Evolutionary conservation across 2,888 invertebrate species (phyloP).

Genomic region (Polyommatus icarus): DNA sequence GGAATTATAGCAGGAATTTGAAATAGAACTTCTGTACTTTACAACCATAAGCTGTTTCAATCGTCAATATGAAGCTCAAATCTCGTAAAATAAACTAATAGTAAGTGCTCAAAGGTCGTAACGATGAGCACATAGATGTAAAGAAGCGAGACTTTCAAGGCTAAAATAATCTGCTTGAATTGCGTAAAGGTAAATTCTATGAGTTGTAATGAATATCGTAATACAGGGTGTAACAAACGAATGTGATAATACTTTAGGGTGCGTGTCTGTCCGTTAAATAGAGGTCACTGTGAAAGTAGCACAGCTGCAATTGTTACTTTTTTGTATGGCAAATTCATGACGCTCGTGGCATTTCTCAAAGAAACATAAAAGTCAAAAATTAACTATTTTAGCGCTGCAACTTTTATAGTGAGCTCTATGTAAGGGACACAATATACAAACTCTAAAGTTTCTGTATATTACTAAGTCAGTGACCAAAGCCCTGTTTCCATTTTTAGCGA

Average conservation of each 20-base stretch:
- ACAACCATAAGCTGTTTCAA: background rate
- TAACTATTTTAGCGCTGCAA: too few species aligned
- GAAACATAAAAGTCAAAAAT: too few species aligned
- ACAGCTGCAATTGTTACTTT: too few species aligned
- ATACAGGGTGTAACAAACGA: background rate
- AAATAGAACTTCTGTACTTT: background rate
- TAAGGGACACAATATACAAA: too few species aligned
- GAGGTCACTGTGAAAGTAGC: too few species aligned
- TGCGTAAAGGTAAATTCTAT: background rate
- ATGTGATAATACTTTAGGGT: too few species aligned
- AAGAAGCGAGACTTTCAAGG: slow-evolving; percentile 20
- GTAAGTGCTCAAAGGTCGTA: slow-evolving; percentile 1
- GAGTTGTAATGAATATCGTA: background rate
- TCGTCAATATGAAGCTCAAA: background rate
- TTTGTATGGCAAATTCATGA: too few species aligned
- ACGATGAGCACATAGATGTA: slow-evolving; percentile 3
- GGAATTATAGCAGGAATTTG: background rate
- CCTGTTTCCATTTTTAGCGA: background rate
- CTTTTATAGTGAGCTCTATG: too few species aligned
- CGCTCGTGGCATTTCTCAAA: too few species aligned
- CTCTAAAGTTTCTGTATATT: background rate
- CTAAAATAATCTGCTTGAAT: background rate
- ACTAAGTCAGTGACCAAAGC: background rate
- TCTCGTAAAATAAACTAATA: background rate
- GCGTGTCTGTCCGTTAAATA: too few species aligned